phyloP scores from a whole-genome alignment of 2,113 vertebrate species.

The Xiphophorus couchianus region DNA sequence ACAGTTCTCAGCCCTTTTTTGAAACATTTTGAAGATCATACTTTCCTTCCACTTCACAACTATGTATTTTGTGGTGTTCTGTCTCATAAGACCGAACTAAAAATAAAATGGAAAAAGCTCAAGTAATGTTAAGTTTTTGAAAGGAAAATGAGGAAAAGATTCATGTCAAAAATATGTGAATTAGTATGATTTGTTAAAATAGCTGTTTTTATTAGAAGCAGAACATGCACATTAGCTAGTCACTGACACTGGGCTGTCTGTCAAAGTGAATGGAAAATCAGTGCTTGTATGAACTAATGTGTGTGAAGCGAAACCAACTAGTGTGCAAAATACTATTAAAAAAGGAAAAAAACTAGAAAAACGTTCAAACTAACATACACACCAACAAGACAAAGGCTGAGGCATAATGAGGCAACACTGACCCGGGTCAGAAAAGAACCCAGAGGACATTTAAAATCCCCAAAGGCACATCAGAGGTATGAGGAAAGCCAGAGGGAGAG shows the following conservation, averaged over 20 bases:
- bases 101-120: no score
- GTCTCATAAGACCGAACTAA: no score
- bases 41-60: no score
- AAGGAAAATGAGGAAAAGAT: no score
- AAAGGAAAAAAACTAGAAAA: background rate
- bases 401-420: constrained; percentile 38
- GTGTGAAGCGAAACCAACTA: background rate
- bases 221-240: background rate
- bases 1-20: no score
- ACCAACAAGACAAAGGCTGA: constrained; percentile 27
- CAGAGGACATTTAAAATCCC: constrained; percentile 41
- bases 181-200: background rate
- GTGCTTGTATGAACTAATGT: background rate
- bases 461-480: constrained; percentile 34
- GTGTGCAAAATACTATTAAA: background rate
- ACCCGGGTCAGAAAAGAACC: constrained; percentile 37
- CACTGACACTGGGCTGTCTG: background rate
- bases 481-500: constrained; percentile 35
- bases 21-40: no score
- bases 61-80: no score
- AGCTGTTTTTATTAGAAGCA: background rate
- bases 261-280: background rate
- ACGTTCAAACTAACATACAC: background rate
- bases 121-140: no score
- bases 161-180: no score